phyloP scores from a whole-genome alignment of 2,113 vertebrate species.

The Micronycteris hirsuta region DNA sequence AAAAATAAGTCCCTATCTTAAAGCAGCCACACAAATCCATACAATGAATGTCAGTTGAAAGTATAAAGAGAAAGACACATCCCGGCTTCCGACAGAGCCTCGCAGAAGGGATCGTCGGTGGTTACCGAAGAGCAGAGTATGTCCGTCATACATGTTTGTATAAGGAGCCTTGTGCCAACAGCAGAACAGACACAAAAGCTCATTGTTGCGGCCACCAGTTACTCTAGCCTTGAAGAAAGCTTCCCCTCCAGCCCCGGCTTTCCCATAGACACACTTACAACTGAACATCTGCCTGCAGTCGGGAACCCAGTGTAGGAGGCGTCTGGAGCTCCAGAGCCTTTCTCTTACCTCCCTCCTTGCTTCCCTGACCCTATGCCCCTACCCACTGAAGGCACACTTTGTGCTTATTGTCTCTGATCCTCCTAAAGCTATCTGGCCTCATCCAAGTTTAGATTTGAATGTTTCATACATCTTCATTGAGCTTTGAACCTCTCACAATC shows the following conservation, averaged over 20 bases:
- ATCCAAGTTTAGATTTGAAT: not conserved
- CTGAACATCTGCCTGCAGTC: not conserved
- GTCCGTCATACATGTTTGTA: not conserved
- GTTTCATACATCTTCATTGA: not conserved
- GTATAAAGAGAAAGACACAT: not conserved
- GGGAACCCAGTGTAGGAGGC: fast-evolving
- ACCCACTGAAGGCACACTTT: not conserved
- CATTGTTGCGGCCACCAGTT: not conserved
- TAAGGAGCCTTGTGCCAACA: not conserved
- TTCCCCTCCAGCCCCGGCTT: not conserved
- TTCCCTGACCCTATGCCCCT: not conserved
- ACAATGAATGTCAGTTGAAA: not conserved
- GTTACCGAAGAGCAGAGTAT: not conserved
- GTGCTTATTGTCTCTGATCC: not conserved
- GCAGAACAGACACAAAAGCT: not conserved
- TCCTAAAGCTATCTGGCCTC: not conserved
- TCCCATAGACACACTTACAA: not conserved
- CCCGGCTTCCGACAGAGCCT: not conserved
- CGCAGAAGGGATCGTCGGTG: not conserved
- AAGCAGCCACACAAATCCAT: conserved; percentile 4
- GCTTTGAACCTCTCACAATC: not conserved
- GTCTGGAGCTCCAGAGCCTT: not conserved
- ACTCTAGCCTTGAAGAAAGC: not conserved
- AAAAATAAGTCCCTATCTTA: conserved; percentile 47
- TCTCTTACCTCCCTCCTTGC: not conserved